A percentile compares a stretch with the other conserved stretches of the same genome.
Evolutionary conservation across 2,797 vertebrate genomes (phyloP).

Genomic region (Gouania willdenowi): DNA sequence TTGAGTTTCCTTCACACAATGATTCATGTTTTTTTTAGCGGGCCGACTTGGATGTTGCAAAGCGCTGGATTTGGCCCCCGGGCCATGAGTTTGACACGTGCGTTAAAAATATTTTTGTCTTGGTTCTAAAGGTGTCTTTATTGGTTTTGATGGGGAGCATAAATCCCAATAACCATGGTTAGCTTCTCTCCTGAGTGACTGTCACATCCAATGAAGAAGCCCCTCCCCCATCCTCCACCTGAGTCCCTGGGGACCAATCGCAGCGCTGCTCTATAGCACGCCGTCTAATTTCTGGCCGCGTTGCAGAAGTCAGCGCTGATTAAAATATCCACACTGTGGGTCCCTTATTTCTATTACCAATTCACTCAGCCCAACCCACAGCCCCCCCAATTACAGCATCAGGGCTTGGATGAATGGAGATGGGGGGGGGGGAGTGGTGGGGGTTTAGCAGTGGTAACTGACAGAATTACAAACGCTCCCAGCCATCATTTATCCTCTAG

Average conservation of each 20-base stretch:
- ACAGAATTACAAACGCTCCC: conserved; percentile 70
- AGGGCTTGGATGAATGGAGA: conserved; percentile 57
- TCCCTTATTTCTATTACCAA: conserved; percentile 73
- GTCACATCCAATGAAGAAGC: conserved; percentile 46
- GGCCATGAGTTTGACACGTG: no score
- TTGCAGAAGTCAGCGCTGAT: conserved; percentile 74
- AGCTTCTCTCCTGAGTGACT: conserved; percentile 42
- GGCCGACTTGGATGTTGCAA: no score
- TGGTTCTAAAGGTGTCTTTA: conserved; percentile 27
- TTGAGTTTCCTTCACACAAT: no score
- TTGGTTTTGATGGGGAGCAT: conserved; percentile 55
- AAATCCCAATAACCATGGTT: conserved; percentile 59
- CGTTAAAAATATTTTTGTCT: no score
- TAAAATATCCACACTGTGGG: conserved; percentile 76
- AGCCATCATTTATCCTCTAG: conserved; percentile 72
- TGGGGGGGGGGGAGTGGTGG: conserved; percentile 44
- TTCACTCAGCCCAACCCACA: conserved; percentile 57
- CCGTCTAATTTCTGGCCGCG: conserved; percentile 53
- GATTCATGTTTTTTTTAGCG: no score
- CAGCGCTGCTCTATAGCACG: conserved; percentile 20
- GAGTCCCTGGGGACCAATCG: conserved; percentile 62
- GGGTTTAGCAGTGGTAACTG: conserved; percentile 64
- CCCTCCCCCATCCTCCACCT: conserved; percentile 49
- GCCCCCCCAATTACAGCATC: conserved; percentile 72
- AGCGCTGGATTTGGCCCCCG: no score